Evolutionary conservation across 2,113 vertebrate species (phyloP).

Genomic region (Myanophis thanlyinensis): DNA sequence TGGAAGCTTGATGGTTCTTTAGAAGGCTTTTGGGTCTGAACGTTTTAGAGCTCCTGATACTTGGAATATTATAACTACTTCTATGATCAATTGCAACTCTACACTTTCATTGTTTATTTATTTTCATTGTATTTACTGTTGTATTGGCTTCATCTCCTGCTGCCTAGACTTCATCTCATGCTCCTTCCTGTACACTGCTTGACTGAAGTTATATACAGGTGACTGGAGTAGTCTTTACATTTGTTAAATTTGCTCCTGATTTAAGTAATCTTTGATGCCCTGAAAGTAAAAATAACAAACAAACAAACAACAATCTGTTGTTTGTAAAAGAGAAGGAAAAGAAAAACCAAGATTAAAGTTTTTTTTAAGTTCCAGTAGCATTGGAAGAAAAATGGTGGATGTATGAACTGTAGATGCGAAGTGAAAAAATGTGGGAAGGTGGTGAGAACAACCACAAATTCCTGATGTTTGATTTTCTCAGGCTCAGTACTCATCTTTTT

Average conservation of each 20-base stretch:
- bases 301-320: background rate
- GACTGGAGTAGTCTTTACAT: background rate
- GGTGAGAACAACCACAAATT: background rate
- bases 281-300: background rate
- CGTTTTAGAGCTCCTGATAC: background rate
- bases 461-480: background rate
- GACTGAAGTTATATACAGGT: too few species aligned
- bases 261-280: background rate
- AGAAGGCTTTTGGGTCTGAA: background rate
- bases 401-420: fast-evolving
- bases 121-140: background rate
- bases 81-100: background rate
- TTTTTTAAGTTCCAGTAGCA: fast-evolving
- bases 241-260: background rate
- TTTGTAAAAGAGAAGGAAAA: background rate
- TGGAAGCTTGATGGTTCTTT: background rate
- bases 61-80: background rate
- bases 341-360: too few species aligned
- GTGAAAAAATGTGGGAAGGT: background rate
- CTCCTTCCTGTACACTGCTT: background rate
- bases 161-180: background rate
- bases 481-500: background rate
- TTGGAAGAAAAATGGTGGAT: fast-evolving
- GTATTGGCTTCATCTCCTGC: background rate
- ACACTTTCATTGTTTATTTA: background rate